These are phyloP conservation scores for Cyanoderma ruficeps DNA, from an alignment of 2,113 vertebrate genomes.

Conservation along the genomic window DNA sequence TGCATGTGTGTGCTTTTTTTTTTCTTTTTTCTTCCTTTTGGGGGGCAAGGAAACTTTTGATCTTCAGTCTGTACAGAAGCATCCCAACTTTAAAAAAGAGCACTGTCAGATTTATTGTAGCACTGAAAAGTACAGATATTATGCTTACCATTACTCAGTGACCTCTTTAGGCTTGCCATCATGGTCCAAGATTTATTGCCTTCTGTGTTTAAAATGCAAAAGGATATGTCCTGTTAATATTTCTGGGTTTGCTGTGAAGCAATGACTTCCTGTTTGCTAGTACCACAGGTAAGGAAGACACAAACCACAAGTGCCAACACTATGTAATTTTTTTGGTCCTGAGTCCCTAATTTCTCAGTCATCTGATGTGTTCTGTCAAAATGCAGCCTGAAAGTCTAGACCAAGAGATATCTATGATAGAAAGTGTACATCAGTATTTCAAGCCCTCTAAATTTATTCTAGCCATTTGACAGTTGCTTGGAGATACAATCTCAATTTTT, in stretches of 20 bases:
- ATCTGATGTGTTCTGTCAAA: slow-evolving; percentile 84
- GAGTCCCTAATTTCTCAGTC: slow-evolving; percentile 81
- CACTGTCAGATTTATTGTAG: slow-evolving; percentile 79
- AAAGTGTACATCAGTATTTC: slow-evolving; percentile 84
- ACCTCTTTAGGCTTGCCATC: slow-evolving; percentile 78
- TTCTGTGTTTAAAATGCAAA: slow-evolving; percentile 75
- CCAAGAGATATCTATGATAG: slow-evolving; percentile 81
- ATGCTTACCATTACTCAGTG: slow-evolving; percentile 78
- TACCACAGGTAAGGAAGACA: slow-evolving; percentile 79
- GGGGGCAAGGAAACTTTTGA: slow-evolving; percentile 74
- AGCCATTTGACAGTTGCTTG: slow-evolving; percentile 82
- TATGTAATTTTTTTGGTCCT: slow-evolving; percentile 77
- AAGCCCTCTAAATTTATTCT: slow-evolving; percentile 84
- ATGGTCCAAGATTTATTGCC: slow-evolving; percentile 74
- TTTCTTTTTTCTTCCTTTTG: not conserved
- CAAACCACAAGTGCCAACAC: slow-evolving; percentile 81
- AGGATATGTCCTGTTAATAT: slow-evolving; percentile 77
- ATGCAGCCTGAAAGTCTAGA: slow-evolving; percentile 86
- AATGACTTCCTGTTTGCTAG: slow-evolving; percentile 78
- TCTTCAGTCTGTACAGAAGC: slow-evolving; percentile 77
- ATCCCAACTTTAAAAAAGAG: slow-evolving; percentile 66
- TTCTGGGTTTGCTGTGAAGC: slow-evolving; percentile 66
- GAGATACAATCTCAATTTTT: slow-evolving; percentile 87
- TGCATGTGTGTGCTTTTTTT: not conserved
- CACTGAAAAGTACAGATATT: slow-evolving; percentile 81